Conservation (phyloP, 2,113 vertebrate species). For the Sinocyclocheilus anophthalmus region DNA sequence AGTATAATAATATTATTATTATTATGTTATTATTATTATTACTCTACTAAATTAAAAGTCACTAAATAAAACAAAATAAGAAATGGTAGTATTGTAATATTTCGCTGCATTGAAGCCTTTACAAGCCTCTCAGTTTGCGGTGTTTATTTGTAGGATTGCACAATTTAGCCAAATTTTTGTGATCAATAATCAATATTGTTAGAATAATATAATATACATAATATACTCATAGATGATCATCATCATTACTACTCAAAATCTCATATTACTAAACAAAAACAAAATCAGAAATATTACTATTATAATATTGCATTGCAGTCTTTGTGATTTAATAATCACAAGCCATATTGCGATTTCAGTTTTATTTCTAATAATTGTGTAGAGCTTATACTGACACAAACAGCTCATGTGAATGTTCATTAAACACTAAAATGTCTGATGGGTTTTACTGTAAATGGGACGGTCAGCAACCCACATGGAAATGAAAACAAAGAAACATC, state of each 20-base stretch:
- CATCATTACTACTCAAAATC: neutral
- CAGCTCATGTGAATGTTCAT: neutral
- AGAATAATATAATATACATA: neutral
- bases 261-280: no score
- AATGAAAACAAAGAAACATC: neutral
- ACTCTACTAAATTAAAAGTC: no score
- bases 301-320: neutral
- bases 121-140: no score
- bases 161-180: neutral
- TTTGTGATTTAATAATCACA: neutral
- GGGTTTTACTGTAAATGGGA: neutral
- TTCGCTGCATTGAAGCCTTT: no score
- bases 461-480: neutral
- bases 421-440: neutral
- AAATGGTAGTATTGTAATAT: no score
- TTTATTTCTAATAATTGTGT: neutral
- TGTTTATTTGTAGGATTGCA: neutral
- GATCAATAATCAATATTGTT: neutral
- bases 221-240: neutral
- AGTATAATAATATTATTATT: no score
- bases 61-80: no score
- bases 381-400: neutral
- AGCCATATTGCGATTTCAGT: neutral
- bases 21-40: no score
- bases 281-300: neutral